Evolutionary conservation across 1,140 invertebrate genomes (phyloP), one percentile per base, ranked within the genome.

Genomic region (Neodiprion fabricii): DNA sequence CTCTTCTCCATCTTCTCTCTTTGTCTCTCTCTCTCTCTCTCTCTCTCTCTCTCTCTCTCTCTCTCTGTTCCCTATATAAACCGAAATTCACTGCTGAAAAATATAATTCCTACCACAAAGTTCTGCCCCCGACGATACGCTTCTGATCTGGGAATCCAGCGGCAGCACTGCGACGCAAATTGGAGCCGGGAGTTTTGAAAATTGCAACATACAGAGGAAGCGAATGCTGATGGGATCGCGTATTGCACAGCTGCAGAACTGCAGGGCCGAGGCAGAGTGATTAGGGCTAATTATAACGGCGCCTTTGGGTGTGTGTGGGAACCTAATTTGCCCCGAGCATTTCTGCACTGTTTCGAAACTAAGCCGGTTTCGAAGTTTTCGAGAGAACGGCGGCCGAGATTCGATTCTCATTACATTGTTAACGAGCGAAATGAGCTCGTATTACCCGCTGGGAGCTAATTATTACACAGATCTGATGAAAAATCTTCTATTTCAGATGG

Each of bases 241-340:
- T 61, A 40, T 40, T 40, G 28, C 28, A 40, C 28, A 40, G 28
- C 28, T 40, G 28, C 28, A 40, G 28, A 40, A 40, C 28, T 40
- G 28, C 28, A 40, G 5, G 28, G 5, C 28, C 28, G 5, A 40
- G 5, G 53, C 53, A 3, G 11, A 61, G 9, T 61, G 53, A 61
- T 61, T 61, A 61, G 53, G 53, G 53, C 53, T 61, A 61, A 61
- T 61, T 61, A 61, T 61, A 61, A 8, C 11, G 53, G 11, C 53
- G 53, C 53, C 7, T 14, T 14, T 17, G 53, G 53, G 11, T 61
- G n/a, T 61, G n/a, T 61, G n/a, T 17, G 53, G 11, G 53, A 17
- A 61, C n/a, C 53, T 17, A 61, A 61, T 61, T 61, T 61, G 53
- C 53, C 53, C 53, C n/a, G 53, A 61, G 53, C 53, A 61, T 61